Evolutionary conservation across 2,113 vertebrate genomes (phyloP), one percentile per base, ranked within the genome.

Genomic region (Labeo rohita): DNA sequence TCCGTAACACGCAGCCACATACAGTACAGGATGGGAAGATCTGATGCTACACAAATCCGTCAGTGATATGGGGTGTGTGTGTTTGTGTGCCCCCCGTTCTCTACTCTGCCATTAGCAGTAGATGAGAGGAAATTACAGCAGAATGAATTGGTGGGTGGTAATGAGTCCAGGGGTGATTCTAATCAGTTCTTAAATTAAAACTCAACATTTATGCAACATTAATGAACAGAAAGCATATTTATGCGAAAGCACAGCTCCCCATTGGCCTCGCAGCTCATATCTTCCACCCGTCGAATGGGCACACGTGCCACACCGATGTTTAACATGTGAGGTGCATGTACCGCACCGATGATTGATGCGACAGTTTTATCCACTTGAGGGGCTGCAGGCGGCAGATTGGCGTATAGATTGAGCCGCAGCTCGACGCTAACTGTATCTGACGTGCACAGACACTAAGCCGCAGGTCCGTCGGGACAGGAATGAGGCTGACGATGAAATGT

Each of bases 121-220:
- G 89, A 90, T 88, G 72, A 84, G 45, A 23, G 80, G 87, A 75
- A 80, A 90, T 93, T 86, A 87, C 87, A 47, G 86, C 85, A 86
- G 87, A 93, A 92, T 88, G 65, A 88, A 93, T 92, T 91, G 89
- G 90, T 91, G 91, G 91, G 89, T 90, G 91, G 92, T 93, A 92
- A 93, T 93, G 92, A 93, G 92, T 93, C 87, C 90, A 91, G 88
- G 90, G 89, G 88, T 79, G 91, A 91, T 93, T 93, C 88, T 92
- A 93, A 94, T 93, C 91, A 91, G 91, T 88, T 93, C 90, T 91
- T 94, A 91, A 94, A 94, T 94, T 93, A 91, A 87, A 92, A 91
- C 89, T 85, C 86, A 87, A 91, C 91, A 88, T 91, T 92, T 91
- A 93, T 94, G 89, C 93, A 95, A 95, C 89, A 94, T 95, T 94